Conservation (phyloP, 2,888 invertebrate species). For the Boloria selene region DNA sequence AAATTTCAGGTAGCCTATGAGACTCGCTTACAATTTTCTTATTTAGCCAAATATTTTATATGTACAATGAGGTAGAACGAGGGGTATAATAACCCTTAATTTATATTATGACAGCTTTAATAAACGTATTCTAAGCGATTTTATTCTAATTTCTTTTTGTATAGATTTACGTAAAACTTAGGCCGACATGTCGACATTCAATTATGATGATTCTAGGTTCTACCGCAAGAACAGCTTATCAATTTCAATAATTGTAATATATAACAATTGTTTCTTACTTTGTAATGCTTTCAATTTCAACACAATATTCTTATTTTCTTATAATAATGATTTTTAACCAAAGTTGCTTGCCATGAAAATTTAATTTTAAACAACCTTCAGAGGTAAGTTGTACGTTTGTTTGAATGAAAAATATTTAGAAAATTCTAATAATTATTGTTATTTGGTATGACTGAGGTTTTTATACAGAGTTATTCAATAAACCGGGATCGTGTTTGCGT, state of each 20-base stretch:
- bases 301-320: not conserved
- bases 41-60: constrained; percentile 75
- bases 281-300: constrained; percentile 3
- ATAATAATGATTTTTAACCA: constrained; percentile 13
- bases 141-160: constrained; percentile 31
- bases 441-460: constrained; percentile 78
- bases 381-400: constrained; percentile 33
- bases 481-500: constrained; percentile 9
- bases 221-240: constrained; percentile 29
- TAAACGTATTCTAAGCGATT: constrained; percentile 37
- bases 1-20: constrained; percentile 50
- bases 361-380: constrained; percentile 27
- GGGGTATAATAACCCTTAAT: constrained; percentile 63
- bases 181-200: constrained; percentile 34
- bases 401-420: constrained; percentile 25
- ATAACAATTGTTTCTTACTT: constrained; percentile 25
- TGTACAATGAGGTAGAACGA: constrained; percentile 80
- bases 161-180: constrained; percentile 32
- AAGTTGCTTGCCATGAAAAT: constrained; percentile 20
- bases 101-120: constrained; percentile 64
- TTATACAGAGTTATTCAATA: constrained; percentile 77
- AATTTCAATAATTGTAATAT: constrained; percentile 1
- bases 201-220: constrained; percentile 27
- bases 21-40: constrained; percentile 63
- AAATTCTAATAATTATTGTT: constrained; percentile 46